Base-by-base conservation (phyloP, 2,113 vertebrate species). In the Cardinalis cardinalis region DNA sequence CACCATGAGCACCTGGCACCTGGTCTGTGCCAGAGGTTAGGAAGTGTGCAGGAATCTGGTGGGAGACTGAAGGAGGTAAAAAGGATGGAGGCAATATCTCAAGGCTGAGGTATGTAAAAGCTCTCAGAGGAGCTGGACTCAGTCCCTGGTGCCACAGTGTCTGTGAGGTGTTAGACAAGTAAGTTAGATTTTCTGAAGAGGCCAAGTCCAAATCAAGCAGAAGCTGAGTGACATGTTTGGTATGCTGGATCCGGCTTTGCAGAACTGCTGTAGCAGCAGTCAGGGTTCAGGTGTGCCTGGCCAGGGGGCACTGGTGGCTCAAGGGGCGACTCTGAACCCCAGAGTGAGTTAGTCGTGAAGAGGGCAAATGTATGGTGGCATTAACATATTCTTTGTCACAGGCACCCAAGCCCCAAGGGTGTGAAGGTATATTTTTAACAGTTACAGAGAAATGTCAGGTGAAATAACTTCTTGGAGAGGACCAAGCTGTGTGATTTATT, bases 111-210 rank as follows among this genome's bases (percentile, higher is more conserved):
- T 40, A 76, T 84, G 79, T 74, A 61, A 92, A 75, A 91, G 84
- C 81, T 79, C 58, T 75, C 34, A 38, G 89, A 74, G 43, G 24
- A 88, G 24, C 78, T 70, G 55, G 63, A 65, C 71, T 70, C 20
- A 0, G 14, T 63, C 84, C 29, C 59, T 80, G 91, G 87, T 73
- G 58, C 84, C 94, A 70, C 84, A 8, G 34, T 75, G 71, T 78
- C 77, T 89, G 65, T 38, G 53, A 92, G 44, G 49, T 41, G 26
- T 64, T 73, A 31, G 85, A 78, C 40, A 89, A 94, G 10, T 69
- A 89, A 94, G 10, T 69, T 53, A 14, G 18, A 38, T 85, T 85
- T 87, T 75, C 78, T 68, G 63, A 89, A 73, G 83, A 70, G 68
- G 51, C 85, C 74, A 72, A 70, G 56, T 51, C 51, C 7, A 0